Base-by-base conservation (phyloP, 2,888 invertebrate genomes). In the Pteria penguin region DNA sequence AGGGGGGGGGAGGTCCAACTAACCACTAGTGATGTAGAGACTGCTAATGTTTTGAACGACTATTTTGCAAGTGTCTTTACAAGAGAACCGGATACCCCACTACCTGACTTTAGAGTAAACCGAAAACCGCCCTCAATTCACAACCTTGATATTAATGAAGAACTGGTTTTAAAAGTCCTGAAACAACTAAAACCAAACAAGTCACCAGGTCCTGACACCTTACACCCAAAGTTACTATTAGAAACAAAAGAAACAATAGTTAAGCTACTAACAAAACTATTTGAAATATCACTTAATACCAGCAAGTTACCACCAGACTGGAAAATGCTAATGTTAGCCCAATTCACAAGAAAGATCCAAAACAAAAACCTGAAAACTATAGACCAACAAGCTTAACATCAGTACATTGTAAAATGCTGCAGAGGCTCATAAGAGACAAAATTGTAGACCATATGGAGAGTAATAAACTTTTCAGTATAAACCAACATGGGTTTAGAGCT, bases 301-400 rank as follows among this genome's bases (percentile, higher is more conserved):
- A 45, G 63, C 2, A 63, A 33, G 8, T 4, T 63, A 22, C 63
- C 63, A 33, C 18, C 32, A 14, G 24, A 2, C 36, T 14, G 36
- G 36, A 63, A 36, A n/a, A 27, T 14, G 63, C 63, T 3, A 32
- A 63, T 14, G 36, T 63, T 22, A 63, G 18, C n/a, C 63, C 33
- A 36, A 5, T 63, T 5, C 63, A 63, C 24, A 36, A 63, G 24
- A 36, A 36, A 22, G 63, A 45, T 3, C 2, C n/a, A 3, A 33
- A 63, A 63, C 14, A 18, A 29, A n/a, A n/a, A n/a, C n/a, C n/a
- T n/a, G n/a, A n/a, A n/a, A n/a, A n/a, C n/a, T n/a, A n/a, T n/a
- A n/a, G 66, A 14, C 66, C 52, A 5, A 66, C 54, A n/a, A 52
- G 52, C 27, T 52, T 66, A 45, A 66, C 66, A 27, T 66, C 54